These are phyloP conservation scores for Cydia amplana DNA, from an alignment of 1,140 invertebrate genomes.

Conservation along the genomic window DNA sequence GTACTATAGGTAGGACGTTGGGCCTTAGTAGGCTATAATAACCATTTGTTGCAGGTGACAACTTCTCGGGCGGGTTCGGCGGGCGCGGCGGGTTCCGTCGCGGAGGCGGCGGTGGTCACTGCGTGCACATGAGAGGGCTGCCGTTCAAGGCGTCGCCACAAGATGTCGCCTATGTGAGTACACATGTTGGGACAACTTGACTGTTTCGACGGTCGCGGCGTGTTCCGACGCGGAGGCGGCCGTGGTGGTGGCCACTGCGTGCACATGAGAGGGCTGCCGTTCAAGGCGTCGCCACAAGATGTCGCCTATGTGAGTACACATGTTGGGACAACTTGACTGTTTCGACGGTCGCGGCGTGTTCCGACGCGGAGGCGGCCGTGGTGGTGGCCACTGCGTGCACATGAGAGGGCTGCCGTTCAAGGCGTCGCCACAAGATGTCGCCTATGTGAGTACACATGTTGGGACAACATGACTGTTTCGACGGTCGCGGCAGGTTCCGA, in stretches of 20 bases:
- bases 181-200: slow-evolving; percentile 63
- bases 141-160: slow-evolving; percentile 91
- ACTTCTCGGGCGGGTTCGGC: slow-evolving; percentile 71
- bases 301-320: slow-evolving; percentile 86
- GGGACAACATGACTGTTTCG: slow-evolving; percentile 11
- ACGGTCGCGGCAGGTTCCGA: too few species aligned
- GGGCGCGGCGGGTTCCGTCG: slow-evolving; percentile 51
- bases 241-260: slow-evolving; percentile 84
- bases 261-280: slow-evolving; percentile 95
- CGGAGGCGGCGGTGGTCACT: slow-evolving; percentile 80
- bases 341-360: slow-evolving; percentile 53
- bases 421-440: slow-evolving; percentile 90
- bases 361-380: too few species aligned
- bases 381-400: slow-evolving; percentile 87
- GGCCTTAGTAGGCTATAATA: too few species aligned
- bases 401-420: slow-evolving; percentile 95
- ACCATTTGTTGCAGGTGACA: slow-evolving; percentile 50
- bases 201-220: slow-evolving; percentile 56
- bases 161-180: slow-evolving; percentile 90
- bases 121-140: slow-evolving; percentile 94
- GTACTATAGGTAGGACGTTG: too few species aligned
- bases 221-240: slow-evolving; percentile 43
- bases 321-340: slow-evolving; percentile 66
- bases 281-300: slow-evolving; percentile 89
- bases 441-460: slow-evolving; percentile 82